Percentiles rank a stretch among this genome's conserved stretches.
These are phyloP conservation scores for Alethe castanea DNA, from an alignment of 2,113 vertebrate genomes.

Conservation along the genomic window DNA sequence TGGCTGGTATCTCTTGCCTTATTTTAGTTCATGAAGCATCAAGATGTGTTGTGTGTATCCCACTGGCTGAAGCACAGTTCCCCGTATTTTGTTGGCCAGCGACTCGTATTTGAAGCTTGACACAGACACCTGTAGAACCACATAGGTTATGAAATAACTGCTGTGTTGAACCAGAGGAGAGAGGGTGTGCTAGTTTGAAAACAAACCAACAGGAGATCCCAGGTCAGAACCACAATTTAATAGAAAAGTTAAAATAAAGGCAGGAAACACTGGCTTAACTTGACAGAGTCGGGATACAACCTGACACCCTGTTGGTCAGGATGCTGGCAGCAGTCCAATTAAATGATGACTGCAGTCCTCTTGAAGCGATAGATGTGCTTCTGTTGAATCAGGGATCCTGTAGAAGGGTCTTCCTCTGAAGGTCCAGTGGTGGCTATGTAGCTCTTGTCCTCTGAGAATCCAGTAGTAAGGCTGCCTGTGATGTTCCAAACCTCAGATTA, in stretches of 20 bases:
- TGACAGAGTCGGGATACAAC: neutral
- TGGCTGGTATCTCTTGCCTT: neutral
- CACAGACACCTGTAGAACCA: neutral
- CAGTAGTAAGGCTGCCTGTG: neutral
- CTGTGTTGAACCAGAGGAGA: neutral
- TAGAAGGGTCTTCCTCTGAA: neutral
- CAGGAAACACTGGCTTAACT: neutral
- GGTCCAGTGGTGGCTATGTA: neutral
- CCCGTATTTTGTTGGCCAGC: neutral
- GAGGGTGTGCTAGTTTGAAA: neutral
- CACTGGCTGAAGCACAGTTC: neutral
- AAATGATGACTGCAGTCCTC: neutral
- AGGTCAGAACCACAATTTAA: neutral
- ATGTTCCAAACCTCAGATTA: neutral
- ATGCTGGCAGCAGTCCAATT: neutral
- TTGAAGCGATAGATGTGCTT: neutral
- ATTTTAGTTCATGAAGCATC: neutral
- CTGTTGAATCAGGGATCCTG: neutral
- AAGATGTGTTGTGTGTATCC: neutral
- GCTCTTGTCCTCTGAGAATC: neutral
- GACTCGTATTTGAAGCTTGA: neutral
- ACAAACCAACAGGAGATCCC: neutral
- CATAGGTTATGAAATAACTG: neutral
- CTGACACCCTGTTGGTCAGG: neutral
- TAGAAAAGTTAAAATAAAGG: neutral